Evolutionary conservation across 2,888 invertebrate species (phyloP), one percentile per base, ranked within the genome.

Genomic region (Folsomia candida): DNA sequence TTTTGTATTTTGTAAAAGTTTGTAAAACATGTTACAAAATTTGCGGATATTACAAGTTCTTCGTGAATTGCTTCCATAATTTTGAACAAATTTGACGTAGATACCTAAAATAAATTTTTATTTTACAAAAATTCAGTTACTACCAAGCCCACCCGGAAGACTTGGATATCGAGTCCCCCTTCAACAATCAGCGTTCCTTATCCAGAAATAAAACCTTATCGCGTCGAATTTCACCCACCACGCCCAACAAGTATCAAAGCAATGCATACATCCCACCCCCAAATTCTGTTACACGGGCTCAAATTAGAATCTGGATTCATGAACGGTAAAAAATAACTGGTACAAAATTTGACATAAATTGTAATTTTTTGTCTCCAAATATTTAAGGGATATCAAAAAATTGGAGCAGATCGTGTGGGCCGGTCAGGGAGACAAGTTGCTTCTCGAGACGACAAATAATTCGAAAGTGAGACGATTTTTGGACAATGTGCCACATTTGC

Each of bases 291-390:
- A 92, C 90, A 81, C 88, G 91, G 70, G 91, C 94, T 78, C 94
- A 93, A 82, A 94, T 97, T 77, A 87, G 95, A 79, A 95, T 95
- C 86, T 97, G 96, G 96, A 93, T 95, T 81, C 93, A 95, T 83
- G 94, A 95, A 83, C 89, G n/a, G n/a, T n/a, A n/a, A n/a, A n/a
- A n/a, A n/a, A n/a, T n/a, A n/a, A n/a, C n/a, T n/a, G n/a, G n/a
- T n/a, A n/a, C n/a, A n/a, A n/a, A n/a, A n/a, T n/a, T n/a, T n/a
- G n/a, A n/a, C n/a, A n/a, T n/a, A n/a, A n/a, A n/a, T n/a, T n/a
- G n/a, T n/a, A n/a, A n/a, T n/a, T n/a, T n/a, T n/a, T n/a, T n/a
- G n/a, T n/a, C n/a, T n/a, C n/a, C n/a, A n/a, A n/a, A n/a, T n/a
- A n/a, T n/a, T n/a, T n/a, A n/a, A 18, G 92, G 83, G 93, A 95